phyloP scores from a whole-genome alignment of 2,888 invertebrate genomes.

The Tetranychus piercei region DNA sequence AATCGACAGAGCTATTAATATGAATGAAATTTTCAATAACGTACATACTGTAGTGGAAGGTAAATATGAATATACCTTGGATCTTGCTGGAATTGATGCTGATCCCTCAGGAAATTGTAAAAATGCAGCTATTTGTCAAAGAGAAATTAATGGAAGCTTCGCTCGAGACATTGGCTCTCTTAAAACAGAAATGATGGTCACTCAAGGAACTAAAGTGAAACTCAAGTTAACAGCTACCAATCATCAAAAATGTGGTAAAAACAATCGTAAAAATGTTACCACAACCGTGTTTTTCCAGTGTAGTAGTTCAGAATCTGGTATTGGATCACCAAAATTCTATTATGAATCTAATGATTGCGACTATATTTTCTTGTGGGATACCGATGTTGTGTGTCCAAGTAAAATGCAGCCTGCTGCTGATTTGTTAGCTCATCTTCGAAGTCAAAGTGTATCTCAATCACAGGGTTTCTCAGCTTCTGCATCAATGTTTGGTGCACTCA shows the following conservation, averaged over 20 bases:
- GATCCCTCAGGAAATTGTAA: conserved; percentile 17
- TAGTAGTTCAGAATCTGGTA: conserved; percentile 16
- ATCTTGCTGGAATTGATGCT: conserved; percentile 17
- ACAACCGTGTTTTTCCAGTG: conserved; percentile 24
- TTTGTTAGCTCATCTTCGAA: background rate
- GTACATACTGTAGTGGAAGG: conserved; percentile 17
- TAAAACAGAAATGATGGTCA: conserved; percentile 19
- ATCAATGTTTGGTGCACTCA: background rate
- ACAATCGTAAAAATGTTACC: conserved; percentile 24
- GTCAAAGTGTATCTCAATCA: background rate
- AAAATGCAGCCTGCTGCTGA: background rate
- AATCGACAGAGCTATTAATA: conserved; percentile 7
- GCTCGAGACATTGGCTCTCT: conserved; percentile 25
- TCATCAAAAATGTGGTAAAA: conserved; percentile 25
- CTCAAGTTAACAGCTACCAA: conserved; percentile 18
- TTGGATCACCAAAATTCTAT: conserved; percentile 22
- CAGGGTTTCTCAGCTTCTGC: background rate
- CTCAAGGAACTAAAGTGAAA: conserved; percentile 22
- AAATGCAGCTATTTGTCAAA: conserved; percentile 25
- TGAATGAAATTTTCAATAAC: conserved; percentile 12
- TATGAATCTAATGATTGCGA: conserved; percentile 27
- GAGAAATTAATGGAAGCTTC: conserved; percentile 20
- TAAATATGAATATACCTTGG: conserved; percentile 23
- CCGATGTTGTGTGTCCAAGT: conserved; percentile 21
- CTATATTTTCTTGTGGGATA: conserved; percentile 26